These are phyloP conservation scores for Scyliorhinus canicula DNA, from an alignment of 2,797 vertebrate species.

Conservation along the genomic window DNA sequence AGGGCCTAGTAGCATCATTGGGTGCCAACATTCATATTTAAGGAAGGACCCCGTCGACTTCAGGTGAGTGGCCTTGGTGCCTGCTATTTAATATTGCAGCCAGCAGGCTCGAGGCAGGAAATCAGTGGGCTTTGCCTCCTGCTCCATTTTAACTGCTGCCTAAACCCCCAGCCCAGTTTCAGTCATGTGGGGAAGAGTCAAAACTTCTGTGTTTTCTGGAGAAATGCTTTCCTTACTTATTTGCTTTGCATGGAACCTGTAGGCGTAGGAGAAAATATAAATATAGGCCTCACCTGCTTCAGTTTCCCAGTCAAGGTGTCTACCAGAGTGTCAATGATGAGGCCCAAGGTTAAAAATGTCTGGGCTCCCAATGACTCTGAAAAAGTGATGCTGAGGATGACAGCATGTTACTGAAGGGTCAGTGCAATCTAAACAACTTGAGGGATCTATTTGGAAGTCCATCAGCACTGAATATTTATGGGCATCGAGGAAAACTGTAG, in stretches of 20 bases:
- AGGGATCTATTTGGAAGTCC: not conserved
- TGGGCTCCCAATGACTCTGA: too few relatives aligned
- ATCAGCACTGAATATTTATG: not conserved
- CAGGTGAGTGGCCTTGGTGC: not conserved
- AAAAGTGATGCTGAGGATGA: not conserved
- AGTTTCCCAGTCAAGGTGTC: not conserved
- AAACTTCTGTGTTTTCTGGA: not conserved
- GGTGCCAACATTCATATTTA: not conserved
- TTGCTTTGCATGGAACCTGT: not conserved
- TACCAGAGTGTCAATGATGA: not conserved
- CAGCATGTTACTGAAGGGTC: not conserved
- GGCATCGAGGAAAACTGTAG: not conserved
- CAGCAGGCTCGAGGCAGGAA: not conserved
- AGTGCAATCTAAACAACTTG: not conserved
- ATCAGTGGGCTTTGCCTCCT: not conserved
- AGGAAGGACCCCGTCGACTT: too few relatives aligned
- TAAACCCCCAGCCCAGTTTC: not conserved
- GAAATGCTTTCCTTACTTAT: not conserved
- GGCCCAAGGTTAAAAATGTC: not conserved
- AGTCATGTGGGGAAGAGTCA: not conserved
- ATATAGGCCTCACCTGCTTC: not conserved
- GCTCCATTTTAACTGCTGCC: not conserved
- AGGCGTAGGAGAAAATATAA: not conserved
- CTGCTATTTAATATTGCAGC: not conserved
- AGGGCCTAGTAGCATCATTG: not conserved